Conservation (phyloP, 2,113 vertebrate genomes). For the Rhinolophus sinicus region DNA sequence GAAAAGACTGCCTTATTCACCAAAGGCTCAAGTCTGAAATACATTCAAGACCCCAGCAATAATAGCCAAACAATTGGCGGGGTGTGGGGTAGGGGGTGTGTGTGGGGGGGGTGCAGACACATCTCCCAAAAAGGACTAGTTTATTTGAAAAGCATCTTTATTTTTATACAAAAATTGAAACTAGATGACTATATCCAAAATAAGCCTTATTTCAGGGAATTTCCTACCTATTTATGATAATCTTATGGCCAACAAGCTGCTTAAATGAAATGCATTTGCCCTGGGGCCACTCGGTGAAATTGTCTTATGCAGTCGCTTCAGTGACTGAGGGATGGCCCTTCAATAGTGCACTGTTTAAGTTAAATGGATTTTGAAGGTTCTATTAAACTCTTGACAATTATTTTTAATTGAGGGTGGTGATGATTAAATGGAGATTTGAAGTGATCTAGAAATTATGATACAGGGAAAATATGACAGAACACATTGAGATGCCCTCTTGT, state of each 20-base stretch:
- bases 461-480: background rate
- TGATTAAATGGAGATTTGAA: constrained; percentile 45
- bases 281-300: background rate
- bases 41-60: background rate
- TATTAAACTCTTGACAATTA: constrained; percentile 45
- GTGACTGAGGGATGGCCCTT: background rate
- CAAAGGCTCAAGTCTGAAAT: background rate
- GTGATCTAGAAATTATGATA: constrained; percentile 16
- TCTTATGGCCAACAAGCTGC: background rate
- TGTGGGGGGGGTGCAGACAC: background rate
- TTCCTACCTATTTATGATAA: background rate
- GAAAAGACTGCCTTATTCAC: background rate
- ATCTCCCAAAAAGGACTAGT: background rate
- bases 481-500: background rate
- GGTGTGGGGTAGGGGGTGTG: accelerated
- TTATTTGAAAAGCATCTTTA: background rate
- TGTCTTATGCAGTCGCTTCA: accelerated
- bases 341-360: constrained; percentile 12
- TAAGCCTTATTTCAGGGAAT: constrained; percentile 12
- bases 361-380: constrained; percentile 60
- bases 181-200: background rate
- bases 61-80: background rate
- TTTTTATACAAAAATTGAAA: constrained; percentile 33
- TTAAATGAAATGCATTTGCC: background rate
- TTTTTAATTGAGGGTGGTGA: constrained; percentile 50